Evolutionary conservation across 2,797 vertebrate genomes (phyloP), one percentile per base, ranked within the genome.

Genomic region (Acanthornis magna): DNA sequence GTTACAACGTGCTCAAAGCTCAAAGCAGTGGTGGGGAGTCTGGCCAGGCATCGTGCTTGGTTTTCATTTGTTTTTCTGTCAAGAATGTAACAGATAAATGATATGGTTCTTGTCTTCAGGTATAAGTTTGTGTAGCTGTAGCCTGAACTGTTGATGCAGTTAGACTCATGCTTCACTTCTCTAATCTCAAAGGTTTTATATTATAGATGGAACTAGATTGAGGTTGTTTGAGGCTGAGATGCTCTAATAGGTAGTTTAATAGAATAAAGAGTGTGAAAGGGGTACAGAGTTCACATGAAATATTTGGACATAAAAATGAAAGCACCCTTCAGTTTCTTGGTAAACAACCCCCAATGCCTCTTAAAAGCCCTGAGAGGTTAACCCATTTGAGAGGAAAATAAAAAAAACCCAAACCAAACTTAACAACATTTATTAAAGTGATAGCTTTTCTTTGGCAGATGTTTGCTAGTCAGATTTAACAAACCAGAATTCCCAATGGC

Each of bases 401-500:
- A 71, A 83, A 89, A 89, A 50, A 84, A 53, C 5, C 1, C 15
- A 29, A 13, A 5, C 34, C 32, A 61, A 85, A 54, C 26, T 53
- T 48, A 36, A 42, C 4, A 80, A 42, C 13, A 27, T 61, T 86
- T 93, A 18, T 68, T 78, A 34, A 34, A 73, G 42, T 47, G 30
- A 58, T 26, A n/a, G 13, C 10, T 74, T 91, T 75, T 32, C 27
- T 89, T 62, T 9, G 2, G 45, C 30, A 34, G 15, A 32, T 63
- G 16, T 82, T 89, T 94, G 47, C 57, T 94, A 67, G 80, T 96
- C 91, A 85, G 71, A 47, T 54, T 93, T 91, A 95, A 95, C 91
- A 95, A 96, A 96, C 62, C 58, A 77, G 88, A 94, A 42, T 91
- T 77, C 66, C 80, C 78, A 94, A 83, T 85, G 61, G 25, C 83